These are phyloP conservation scores for Apantesis nais DNA, from an alignment of 2,888 invertebrate genomes.

Conservation along the genomic window DNA sequence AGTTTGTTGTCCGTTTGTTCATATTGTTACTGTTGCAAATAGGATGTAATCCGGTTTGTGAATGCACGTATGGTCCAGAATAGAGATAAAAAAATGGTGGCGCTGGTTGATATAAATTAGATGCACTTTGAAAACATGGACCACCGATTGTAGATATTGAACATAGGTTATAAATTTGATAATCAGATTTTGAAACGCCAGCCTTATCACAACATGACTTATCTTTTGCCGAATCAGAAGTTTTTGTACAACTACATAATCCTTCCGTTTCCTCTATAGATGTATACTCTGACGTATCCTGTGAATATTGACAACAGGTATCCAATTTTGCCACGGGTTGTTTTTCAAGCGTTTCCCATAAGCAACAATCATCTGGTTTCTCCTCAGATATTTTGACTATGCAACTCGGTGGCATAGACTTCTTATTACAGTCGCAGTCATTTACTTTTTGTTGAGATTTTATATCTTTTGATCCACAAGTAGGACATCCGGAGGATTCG, in stretches of 20 bases:
- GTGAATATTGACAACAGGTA: not conserved
- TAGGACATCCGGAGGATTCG: not conserved
- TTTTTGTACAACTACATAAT: not conserved
- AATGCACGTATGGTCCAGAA: slow-evolving; percentile 13
- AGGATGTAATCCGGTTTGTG: slow-evolving; percentile 11
- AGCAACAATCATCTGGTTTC: not conserved
- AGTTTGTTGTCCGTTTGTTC: no score
- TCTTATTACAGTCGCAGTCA: not conserved
- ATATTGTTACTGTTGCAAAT: not conserved
- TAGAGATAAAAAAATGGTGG: slow-evolving; percentile 12
- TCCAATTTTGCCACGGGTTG: not conserved
- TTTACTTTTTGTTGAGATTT: not conserved
- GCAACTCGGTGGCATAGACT: not conserved
- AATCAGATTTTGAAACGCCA: not conserved
- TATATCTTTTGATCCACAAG: not conserved
- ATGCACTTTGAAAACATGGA: not conserved
- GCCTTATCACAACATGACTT: not conserved
- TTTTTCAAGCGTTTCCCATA: not conserved
- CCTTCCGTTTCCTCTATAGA: not conserved
- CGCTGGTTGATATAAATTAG: not conserved
- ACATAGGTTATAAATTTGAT: slow-evolving; percentile 7
- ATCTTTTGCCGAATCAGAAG: not conserved
- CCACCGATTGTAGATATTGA: not conserved
- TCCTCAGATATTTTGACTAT: not conserved
- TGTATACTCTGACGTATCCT: not conserved